Percentiles rank a stretch among this genome's conserved stretches.
These are phyloP conservation scores for Trichogramma pretiosum DNA, from an alignment of 1,140 invertebrate genomes.

Conservation along the genomic window DNA sequence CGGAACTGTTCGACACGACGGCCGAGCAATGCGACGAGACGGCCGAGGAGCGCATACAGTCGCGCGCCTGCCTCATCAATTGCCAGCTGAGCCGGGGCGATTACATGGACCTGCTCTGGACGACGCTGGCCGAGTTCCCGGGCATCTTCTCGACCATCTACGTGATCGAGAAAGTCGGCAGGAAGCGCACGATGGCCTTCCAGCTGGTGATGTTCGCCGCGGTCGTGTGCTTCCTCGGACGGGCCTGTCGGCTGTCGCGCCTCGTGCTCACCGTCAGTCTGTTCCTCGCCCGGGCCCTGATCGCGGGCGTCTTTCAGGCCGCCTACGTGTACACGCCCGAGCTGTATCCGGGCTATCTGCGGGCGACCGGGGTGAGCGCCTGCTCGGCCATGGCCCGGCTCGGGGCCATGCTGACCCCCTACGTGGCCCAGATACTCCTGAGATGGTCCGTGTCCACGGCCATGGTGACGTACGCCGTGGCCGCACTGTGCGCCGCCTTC, in stretches of 20 bases:
- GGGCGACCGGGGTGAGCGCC: slow-evolving; percentile 79
- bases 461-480: slow-evolving; percentile 62
- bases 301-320: slow-evolving; percentile 89
- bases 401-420: slow-evolving; percentile 87
- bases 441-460: slow-evolving; percentile 64
- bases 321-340: slow-evolving; percentile 94
- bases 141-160: slow-evolving; percentile 88
- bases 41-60: slow-evolving; percentile 25
- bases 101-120: slow-evolving; percentile 90
- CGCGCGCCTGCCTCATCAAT: slow-evolving; percentile 44
- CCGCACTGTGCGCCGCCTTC: slow-evolving; percentile 63
- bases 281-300: slow-evolving; percentile 84
- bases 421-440: slow-evolving; percentile 79
- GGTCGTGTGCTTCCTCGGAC: slow-evolving; percentile 69
- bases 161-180: slow-evolving; percentile 81
- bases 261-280: slow-evolving; percentile 73
- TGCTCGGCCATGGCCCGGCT: slow-evolving; percentile 85
- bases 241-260: slow-evolving; percentile 53
- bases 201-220: slow-evolving; percentile 82
- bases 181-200: slow-evolving; percentile 89
- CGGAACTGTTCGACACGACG: slow-evolving; percentile 76
- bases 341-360: slow-evolving; percentile 83
- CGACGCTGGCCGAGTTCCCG: slow-evolving; percentile 90
- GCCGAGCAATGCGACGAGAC: slow-evolving; percentile 37
- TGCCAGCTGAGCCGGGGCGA: slow-evolving; percentile 72